Conservation (phyloP, 2,888 invertebrate species). For the Apomyelois bistriatella region DNA sequence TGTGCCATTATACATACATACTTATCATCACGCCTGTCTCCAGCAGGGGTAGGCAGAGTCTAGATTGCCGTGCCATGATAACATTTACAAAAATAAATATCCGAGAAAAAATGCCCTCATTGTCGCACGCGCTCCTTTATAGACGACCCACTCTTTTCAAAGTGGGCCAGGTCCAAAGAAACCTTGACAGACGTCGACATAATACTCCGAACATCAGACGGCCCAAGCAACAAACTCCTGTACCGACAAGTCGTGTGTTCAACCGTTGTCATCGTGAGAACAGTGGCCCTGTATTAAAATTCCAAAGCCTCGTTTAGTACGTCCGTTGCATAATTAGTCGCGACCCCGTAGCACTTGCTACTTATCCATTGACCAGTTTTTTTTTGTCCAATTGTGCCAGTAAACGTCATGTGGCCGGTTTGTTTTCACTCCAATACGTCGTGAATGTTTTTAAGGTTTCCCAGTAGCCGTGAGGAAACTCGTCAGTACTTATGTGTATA, state of each 20-base stretch:
- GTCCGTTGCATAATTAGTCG: conserved; percentile 30
- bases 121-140: no score
- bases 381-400: conserved; percentile 20
- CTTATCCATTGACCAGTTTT: conserved; percentile 24
- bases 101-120: no score
- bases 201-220: neutral
- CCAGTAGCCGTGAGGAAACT: neutral
- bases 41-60: no score
- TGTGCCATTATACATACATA: no score
- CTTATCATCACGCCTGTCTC: no score
- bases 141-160: no score
- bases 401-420: conserved; percentile 15
- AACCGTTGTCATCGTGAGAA: conserved; percentile 35
- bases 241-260: conserved; percentile 17
- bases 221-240: conserved; percentile 24
- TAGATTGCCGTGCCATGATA: no score
- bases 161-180: no score
- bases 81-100: no score
- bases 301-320: conserved; percentile 25
- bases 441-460: conserved; percentile 7
- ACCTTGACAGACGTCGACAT: neutral
- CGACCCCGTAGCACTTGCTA: conserved; percentile 19
- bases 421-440: conserved; percentile 1
- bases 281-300: conserved; percentile 32
- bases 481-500: neutral